Evolutionary conservation across 2,888 invertebrate species (phyloP), one percentile per base, ranked within the genome.

Genomic region (Parasteatoda lunata): DNA sequence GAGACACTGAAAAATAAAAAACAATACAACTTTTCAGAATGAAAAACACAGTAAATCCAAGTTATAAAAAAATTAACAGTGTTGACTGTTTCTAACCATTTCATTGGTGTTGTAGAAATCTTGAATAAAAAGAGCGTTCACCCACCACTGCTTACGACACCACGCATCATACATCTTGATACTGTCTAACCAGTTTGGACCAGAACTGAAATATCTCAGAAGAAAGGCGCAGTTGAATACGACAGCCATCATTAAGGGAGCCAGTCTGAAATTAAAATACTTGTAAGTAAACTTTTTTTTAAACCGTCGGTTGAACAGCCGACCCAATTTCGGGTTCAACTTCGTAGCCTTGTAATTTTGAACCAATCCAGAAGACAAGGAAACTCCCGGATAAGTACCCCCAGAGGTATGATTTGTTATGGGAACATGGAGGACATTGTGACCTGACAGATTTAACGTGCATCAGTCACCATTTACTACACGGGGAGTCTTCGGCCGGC

Each of bases 221-320:
- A 91, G 82, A 54, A 89, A 91, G 5, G 90, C 89, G 73, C 91
- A 91, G 9, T 90, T 88, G 88, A 91, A 90, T 73, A 92, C 71
- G 5, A 91, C 90, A 5, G 91, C 89, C 91, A 91, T 91, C 90
- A 92, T 91, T 6, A 91, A 83, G 0, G 92, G 92, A 2, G 92
- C 91, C 81, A 92, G 89, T 77, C 92, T 91, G 59, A 8, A 65
- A 76, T 47, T 48, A 64, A 64, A 30, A 68, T 15, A 9, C 8
- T 15, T 15, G 15, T 11, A 3, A 30, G 30, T 30, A 30, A 30
- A 30, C 30, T 30, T 68, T 30, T 15, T 68, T 8, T 5, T 30
- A 0, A 68, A 71, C 47, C n/a, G 13, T n/a, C 13, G 30, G 13
- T 49, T 49, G 49, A 13, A 13, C 13, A 71, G 30, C 30, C 0